These are phyloP conservation scores for Portevinia maculata DNA, from an alignment of 2,888 invertebrate genomes.

Conservation along the genomic window DNA sequence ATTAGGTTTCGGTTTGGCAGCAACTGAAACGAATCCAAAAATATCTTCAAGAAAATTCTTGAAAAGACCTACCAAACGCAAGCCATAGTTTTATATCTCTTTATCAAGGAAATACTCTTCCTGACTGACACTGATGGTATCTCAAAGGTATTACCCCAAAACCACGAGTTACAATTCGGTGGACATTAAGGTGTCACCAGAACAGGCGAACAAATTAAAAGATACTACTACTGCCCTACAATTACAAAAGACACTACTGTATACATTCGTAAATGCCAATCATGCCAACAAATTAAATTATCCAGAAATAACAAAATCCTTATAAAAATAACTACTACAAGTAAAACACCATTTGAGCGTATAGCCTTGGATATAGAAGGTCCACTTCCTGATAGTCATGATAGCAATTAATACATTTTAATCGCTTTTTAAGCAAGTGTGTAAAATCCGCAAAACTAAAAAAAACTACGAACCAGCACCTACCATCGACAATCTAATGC, in stretches of 20 bases:
- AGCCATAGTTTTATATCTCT: constrained; percentile 3
- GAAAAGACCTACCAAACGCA: constrained; percentile 1
- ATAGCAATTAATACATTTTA: neutral
- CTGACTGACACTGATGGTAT: neutral
- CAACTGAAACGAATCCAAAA: neutral
- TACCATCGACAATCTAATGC: too few species aligned
- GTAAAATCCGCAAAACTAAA: too few species aligned
- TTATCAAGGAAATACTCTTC: constrained; percentile 5
- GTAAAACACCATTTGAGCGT: too few species aligned
- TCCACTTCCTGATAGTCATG: constrained; percentile 1
- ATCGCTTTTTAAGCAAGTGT: too few species aligned
- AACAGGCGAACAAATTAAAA: constrained; percentile 7
- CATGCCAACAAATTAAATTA: neutral
- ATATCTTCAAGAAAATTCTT: constrained; percentile 2
- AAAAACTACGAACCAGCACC: too few species aligned
- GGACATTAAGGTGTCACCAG: constrained; percentile 5
- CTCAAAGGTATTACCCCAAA: neutral
- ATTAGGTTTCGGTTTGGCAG: neutral
- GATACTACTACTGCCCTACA: constrained; percentile 10
- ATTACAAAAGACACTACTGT: constrained; percentile 5
- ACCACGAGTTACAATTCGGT: constrained; percentile 6
- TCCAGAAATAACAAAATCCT: constrained; percentile 7
- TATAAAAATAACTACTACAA: constrained; percentile 6
- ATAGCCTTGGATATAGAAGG: too few species aligned
- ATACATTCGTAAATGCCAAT: constrained; percentile 13